phyloP scores from a whole-genome alignment of 2,797 vertebrate genomes.

The Scolopax rusticola region DNA sequence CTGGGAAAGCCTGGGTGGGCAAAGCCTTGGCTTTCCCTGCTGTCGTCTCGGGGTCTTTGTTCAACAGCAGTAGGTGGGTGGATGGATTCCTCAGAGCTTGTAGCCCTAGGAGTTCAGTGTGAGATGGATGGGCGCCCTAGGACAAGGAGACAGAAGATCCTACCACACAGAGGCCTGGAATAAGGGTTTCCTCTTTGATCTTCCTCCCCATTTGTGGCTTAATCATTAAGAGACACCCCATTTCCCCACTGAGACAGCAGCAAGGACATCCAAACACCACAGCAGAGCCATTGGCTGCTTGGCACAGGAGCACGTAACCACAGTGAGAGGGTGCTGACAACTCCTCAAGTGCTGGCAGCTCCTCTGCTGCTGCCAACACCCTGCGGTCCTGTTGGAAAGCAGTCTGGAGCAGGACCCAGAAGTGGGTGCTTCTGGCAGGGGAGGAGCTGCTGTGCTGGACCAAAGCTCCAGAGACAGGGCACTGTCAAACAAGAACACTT shows the following conservation, averaged over 20 bases:
- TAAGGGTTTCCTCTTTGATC: background rate
- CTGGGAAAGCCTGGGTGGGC: background rate
- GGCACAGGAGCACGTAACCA: background rate
- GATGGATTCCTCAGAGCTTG: background rate
- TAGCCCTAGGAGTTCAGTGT: background rate
- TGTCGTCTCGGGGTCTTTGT: background rate
- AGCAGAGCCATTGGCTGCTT: background rate
- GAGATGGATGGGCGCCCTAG: background rate
- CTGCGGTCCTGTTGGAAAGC: background rate
- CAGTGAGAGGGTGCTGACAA: background rate
- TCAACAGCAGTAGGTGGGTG: background rate
- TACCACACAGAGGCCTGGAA: background rate
- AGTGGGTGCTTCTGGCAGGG: background rate
- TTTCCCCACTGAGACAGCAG: background rate
- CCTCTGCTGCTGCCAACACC: background rate
- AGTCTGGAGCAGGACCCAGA: background rate
- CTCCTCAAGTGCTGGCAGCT: background rate
- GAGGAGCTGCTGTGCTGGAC: background rate
- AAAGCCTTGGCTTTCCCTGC: background rate
- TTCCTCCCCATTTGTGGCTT: background rate
- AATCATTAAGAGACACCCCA: background rate
- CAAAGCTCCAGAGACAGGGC: background rate
- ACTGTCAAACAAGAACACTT: background rate
- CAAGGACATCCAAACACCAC: background rate
- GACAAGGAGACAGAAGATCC: background rate